These are phyloP conservation scores for Chanos chanos DNA, from an alignment of 2,797 vertebrate species.

Conservation along the genomic window DNA sequence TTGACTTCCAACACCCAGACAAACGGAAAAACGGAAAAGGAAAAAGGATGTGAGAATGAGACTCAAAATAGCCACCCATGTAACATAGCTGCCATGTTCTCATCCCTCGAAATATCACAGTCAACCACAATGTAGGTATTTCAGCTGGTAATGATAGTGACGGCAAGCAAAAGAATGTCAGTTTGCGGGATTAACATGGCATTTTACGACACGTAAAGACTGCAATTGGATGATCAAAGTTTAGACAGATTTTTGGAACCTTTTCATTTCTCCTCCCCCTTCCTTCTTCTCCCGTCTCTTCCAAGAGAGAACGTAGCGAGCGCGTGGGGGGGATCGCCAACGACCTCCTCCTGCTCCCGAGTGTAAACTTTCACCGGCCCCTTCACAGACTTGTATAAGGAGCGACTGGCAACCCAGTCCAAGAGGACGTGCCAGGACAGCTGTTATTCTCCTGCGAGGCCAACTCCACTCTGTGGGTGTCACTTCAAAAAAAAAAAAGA, in stretches of 20 bases:
- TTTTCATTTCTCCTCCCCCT: conserved; percentile 33
- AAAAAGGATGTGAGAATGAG: not conserved
- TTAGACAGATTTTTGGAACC: conserved; percentile 38
- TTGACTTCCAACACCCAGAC: not conserved
- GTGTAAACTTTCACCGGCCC: conserved; percentile 44
- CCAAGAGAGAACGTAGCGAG: conserved; percentile 7
- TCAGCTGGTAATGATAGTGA: conserved; percentile 20
- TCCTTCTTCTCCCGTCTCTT: conserved; percentile 11
- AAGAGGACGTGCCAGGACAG: conserved; percentile 45
- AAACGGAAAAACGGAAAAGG: conserved; percentile 18
- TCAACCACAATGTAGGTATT: conserved; percentile 4
- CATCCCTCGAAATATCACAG: conserved; percentile 44
- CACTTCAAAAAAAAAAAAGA: conserved; percentile 26
- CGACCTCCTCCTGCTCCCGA: conserved; percentile 26
- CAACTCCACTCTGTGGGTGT: conserved; percentile 43
- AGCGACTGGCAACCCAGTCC: conserved; percentile 47
- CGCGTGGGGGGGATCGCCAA: conserved; percentile 20
- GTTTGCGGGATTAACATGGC: conserved; percentile 47
- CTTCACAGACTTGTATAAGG: conserved; percentile 19
- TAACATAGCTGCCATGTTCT: conserved; percentile 34
- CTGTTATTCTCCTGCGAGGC: conserved; percentile 44
- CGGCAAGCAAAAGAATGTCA: conserved; percentile 45
- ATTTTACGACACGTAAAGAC: conserved; percentile 49
- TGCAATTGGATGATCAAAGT: conserved; percentile 60
- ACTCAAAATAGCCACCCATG: conserved; percentile 10